phyloP scores from a whole-genome alignment of 1,140 invertebrate species.

The Meloidogyne floridensis region DNA sequence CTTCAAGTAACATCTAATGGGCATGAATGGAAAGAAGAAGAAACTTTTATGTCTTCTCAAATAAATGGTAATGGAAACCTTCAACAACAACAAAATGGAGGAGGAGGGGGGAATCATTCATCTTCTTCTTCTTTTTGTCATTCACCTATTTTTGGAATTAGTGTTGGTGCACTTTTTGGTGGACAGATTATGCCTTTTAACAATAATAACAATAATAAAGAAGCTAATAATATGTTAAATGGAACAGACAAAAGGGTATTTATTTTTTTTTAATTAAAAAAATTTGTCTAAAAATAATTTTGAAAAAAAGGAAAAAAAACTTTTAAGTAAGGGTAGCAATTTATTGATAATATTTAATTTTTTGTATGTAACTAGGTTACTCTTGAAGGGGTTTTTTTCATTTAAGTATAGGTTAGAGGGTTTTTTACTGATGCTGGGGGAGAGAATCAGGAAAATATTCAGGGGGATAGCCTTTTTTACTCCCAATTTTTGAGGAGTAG shows the following conservation, averaged over 20 bases:
- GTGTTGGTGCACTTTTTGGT: slow-evolving; percentile 4
- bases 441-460: too few species aligned
- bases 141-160: slow-evolving; percentile 5
- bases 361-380: background rate
- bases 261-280: background rate
- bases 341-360: background rate
- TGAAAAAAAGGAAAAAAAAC: background rate
- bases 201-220: background rate
- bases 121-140: background rate
- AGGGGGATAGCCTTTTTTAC: too few species aligned
- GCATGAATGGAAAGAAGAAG: background rate
- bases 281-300: too few species aligned
- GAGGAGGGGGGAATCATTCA: too few species aligned
- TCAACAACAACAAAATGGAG: background rate
- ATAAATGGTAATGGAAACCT: background rate
- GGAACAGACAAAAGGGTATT: background rate
- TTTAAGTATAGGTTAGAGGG: too few species aligned
- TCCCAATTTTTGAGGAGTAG: too few species aligned
- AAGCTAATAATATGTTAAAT: background rate
- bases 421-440: too few species aligned
- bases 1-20: background rate
- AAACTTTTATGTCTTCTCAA: background rate
- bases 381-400: too few species aligned
- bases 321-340: background rate
- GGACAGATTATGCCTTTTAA: slow-evolving; percentile 15